A percentile compares a stretch with the other conserved stretches of the same genome.
phyloP scores from a whole-genome alignment of 2,888 invertebrate genomes.

The Macaria liturata region DNA sequence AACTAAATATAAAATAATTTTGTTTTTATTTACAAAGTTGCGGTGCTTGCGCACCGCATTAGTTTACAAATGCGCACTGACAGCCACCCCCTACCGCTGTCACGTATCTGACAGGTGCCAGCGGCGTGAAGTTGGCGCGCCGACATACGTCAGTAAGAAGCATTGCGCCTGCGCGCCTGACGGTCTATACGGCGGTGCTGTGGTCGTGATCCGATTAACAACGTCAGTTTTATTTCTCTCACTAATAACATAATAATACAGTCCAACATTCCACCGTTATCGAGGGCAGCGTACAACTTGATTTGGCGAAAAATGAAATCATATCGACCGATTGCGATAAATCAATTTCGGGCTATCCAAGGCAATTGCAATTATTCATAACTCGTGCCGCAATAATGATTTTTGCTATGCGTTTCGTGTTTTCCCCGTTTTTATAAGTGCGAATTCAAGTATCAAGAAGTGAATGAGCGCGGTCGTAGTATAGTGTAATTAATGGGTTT shows the following conservation, averaged over 20 bases:
- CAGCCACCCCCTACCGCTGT: conserved; percentile 25
- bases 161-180: conserved; percentile 82
- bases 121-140: conserved; percentile 71
- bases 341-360: conserved; percentile 31
- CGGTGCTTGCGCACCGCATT: too few species aligned
- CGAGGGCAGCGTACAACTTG: conserved; percentile 54
- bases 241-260: conserved; percentile 42
- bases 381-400: conserved; percentile 48
- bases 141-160: conserved; percentile 78
- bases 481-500: conserved; percentile 68
- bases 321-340: conserved; percentile 14
- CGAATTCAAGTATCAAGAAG: conserved; percentile 47
- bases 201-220: conserved; percentile 82
- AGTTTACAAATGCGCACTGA: neutral
- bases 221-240: conserved; percentile 74
- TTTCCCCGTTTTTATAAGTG: conserved; percentile 19
- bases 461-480: conserved; percentile 52
- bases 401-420: conserved; percentile 30
- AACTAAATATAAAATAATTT: too few species aligned
- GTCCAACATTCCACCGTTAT: conserved; percentile 29
- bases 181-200: conserved; percentile 81
- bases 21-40: too few species aligned
- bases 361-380: conserved; percentile 41
- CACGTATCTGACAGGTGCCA: conserved; percentile 46
- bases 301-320: conserved; percentile 46